Percentiles rank a stretch among this genome's conserved stretches.
phyloP scores from a whole-genome alignment of 2,888 invertebrate species.

The Spisula solida region DNA sequence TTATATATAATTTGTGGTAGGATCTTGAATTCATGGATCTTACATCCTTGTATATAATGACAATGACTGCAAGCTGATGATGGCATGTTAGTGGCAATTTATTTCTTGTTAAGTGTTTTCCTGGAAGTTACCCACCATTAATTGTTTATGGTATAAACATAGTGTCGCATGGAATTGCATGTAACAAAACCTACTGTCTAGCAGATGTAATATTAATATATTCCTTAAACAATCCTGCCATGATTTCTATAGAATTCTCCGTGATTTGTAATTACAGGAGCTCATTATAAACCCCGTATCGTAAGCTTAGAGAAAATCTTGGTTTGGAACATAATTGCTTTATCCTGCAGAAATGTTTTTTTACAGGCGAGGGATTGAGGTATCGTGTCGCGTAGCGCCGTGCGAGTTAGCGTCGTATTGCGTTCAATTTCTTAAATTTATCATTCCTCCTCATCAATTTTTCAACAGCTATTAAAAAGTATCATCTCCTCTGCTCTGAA shows the following conservation, averaged over 20 bases:
- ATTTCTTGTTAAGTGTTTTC: constrained; percentile 23
- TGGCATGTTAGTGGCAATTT: background rate
- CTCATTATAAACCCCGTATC: constrained; percentile 22
- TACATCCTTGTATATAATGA: background rate
- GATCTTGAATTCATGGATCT: too few relatives aligned
- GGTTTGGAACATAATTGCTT: constrained; percentile 22
- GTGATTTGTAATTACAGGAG: constrained; percentile 15
- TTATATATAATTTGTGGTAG: too few relatives aligned
- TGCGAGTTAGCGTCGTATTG: background rate
- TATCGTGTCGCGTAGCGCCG: background rate
- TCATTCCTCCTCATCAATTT: constrained; percentile 39
- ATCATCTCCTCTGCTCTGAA: constrained; percentile 28
- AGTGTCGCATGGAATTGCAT: constrained; percentile 20
- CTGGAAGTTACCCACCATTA: background rate
- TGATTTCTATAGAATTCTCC: constrained; percentile 20
- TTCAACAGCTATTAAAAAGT: constrained; percentile 37
- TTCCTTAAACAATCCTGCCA: background rate
- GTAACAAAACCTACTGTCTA: constrained; percentile 16
- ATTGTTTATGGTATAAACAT: constrained; percentile 11
- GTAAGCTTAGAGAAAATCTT: constrained; percentile 2
- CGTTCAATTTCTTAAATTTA: constrained; percentile 4
- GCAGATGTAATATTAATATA: constrained; percentile 22
- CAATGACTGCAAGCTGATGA: background rate
- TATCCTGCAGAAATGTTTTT: constrained; percentile 20
- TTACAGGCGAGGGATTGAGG: background rate